These are phyloP conservation scores for Thalassarche chlororhynchos DNA, from an alignment of 2,113 vertebrate genomes.

Conservation along the genomic window DNA sequence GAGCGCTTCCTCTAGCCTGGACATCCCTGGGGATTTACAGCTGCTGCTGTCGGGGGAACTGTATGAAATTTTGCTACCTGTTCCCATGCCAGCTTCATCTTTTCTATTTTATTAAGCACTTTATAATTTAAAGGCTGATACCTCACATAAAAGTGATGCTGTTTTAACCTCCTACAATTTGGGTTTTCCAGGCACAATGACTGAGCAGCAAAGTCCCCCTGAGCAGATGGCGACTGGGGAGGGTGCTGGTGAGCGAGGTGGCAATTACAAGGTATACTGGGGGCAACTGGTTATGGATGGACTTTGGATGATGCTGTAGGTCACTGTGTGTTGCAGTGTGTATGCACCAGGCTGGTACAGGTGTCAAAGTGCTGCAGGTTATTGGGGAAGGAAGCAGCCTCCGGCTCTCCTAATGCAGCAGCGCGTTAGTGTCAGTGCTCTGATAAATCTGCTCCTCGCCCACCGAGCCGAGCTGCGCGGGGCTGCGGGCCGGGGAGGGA, in stretches of 20 bases:
- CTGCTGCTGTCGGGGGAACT: rapidly evolving
- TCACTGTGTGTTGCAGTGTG: rapidly evolving
- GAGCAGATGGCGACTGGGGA: constrained; percentile 86
- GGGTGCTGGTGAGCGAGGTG: constrained; percentile 79
- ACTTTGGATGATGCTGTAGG: not conserved
- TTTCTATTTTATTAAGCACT: rapidly evolving
- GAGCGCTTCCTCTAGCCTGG: not conserved
- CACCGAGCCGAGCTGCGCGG: rapidly evolving
- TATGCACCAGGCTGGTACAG: rapidly evolving
- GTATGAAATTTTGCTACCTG: not conserved
- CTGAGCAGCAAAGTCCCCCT: constrained; percentile 80
- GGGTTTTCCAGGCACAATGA: constrained; percentile 73
- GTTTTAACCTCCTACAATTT: not conserved
- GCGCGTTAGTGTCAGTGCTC: rapidly evolving
- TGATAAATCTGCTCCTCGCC: not conserved
- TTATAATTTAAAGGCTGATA: not conserved
- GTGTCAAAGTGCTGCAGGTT: not conserved
- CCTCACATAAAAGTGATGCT: not conserved
- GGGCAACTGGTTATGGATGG: rapidly evolving
- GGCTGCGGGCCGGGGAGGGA: not conserved
- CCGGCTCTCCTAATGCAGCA: not conserved
- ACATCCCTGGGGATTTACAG: not conserved
- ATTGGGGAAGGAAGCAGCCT: not conserved
- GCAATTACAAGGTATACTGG: constrained; percentile 83
- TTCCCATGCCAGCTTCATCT: not conserved